A percentile compares a stretch with the other conserved stretches of the same genome.
These are phyloP conservation scores for Damaliscus lunatus DNA, from an alignment of 2,113 vertebrate species.

Conservation along the genomic window DNA sequence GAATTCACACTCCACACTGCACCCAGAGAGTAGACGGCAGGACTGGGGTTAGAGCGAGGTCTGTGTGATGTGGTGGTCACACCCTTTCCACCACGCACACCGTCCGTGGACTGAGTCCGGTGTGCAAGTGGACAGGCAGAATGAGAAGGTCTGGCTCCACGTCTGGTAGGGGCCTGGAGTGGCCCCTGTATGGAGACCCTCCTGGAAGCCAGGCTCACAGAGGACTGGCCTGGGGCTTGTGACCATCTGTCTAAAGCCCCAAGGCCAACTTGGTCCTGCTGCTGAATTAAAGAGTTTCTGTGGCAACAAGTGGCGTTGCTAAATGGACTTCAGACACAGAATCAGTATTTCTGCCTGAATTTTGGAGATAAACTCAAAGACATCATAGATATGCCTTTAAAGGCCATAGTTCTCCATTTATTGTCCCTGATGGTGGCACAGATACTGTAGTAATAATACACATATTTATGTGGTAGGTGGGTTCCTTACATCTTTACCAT, in stretches of 20 bases:
- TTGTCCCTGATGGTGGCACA: neutral
- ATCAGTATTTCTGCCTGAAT: neutral
- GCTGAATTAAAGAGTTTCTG: neutral
- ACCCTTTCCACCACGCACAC: neutral
- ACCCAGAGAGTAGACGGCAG: too few species aligned
- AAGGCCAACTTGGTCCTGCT: neutral
- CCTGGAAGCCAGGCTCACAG: neutral
- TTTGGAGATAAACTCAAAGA: neutral
- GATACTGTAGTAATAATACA: neutral
- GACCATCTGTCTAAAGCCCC: neutral
- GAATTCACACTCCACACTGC: neutral
- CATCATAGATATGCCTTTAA: neutral
- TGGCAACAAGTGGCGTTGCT: neutral
- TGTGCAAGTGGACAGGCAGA: neutral
- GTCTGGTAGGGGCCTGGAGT: neutral
- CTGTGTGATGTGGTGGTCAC: neutral
- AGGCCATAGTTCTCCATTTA: neutral
- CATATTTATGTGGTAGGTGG: neutral
- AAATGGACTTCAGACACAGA: neutral
- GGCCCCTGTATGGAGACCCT: neutral
- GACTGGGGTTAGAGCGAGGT: neutral
- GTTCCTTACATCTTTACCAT: neutral
- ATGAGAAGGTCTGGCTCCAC: neutral
- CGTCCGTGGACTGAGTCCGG: rapidly evolving
- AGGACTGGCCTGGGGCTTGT: neutral